Evolutionary conservation across 2,888 invertebrate species (phyloP).

Genomic region (Drosophila mayaguana): DNA sequence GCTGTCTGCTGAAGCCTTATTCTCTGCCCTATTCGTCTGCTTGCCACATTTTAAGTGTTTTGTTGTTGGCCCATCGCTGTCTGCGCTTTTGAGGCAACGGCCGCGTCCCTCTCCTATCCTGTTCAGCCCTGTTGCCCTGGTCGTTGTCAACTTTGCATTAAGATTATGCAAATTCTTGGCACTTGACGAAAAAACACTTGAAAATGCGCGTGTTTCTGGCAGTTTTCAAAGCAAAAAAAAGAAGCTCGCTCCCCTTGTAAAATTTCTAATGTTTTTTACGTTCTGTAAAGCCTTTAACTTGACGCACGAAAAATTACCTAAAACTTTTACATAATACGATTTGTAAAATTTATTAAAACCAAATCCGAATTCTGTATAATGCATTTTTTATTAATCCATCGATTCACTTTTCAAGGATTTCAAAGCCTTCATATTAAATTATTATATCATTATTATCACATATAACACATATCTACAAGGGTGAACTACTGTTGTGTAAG

Average conservation of each 20-base stretch:
- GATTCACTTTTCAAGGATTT: too few relatives aligned
- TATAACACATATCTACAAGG: too few relatives aligned
- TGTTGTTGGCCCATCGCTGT: constrained; percentile 56
- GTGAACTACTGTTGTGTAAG: too few relatives aligned
- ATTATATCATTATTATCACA: too few relatives aligned
- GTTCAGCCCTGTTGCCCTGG: constrained; percentile 8
- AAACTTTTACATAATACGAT: constrained; percentile 2
- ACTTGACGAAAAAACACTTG: constrained; percentile 44
- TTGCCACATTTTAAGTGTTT: constrained; percentile 43
- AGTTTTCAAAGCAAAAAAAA: constrained; percentile 47
- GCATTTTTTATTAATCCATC: not conserved
- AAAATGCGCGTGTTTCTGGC: constrained; percentile 77
- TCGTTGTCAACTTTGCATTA: constrained; percentile 64
- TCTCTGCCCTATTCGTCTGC: constrained; percentile 4
- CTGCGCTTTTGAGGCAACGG: constrained; percentile 46
- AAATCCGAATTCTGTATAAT: not conserved
- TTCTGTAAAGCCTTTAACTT: constrained; percentile 39
- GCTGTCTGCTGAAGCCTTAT: constrained; percentile 14
- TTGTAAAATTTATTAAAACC: not conserved
- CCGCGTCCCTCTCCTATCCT: not conserved
- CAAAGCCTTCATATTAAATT: too few relatives aligned
- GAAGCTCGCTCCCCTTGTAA: constrained; percentile 1
- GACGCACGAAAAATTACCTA: constrained; percentile 33
- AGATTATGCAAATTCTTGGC: constrained; percentile 75
- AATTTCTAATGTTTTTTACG: constrained; percentile 20